Conservation (phyloP, 2,797 vertebrate species). For the Sebastes flavidus region DNA sequence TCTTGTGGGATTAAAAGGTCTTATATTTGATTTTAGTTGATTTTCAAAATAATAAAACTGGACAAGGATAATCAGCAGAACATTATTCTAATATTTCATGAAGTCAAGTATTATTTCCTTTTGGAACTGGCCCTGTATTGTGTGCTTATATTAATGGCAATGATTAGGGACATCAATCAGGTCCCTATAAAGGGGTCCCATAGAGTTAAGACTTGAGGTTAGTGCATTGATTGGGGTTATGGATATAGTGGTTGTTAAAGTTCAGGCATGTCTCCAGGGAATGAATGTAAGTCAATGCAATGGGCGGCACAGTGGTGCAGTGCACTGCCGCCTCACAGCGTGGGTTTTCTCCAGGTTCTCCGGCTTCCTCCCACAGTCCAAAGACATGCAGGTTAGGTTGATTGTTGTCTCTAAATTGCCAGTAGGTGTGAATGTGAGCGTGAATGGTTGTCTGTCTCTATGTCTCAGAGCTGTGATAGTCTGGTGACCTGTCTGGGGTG, state of each 20-base stretch:
- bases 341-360: too few relatives aligned
- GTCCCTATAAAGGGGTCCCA: background rate
- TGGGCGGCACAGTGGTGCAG: too few relatives aligned
- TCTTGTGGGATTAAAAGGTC: background rate
- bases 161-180: background rate
- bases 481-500: rapidly evolving
- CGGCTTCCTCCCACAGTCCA: rapidly evolving
- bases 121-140: background rate
- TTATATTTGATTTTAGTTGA: background rate
- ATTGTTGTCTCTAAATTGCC: too few relatives aligned
- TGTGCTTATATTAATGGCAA: background rate
- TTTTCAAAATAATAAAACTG: background rate
- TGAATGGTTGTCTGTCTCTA: too few relatives aligned
- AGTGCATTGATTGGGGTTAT: background rate
- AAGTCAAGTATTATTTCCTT: background rate
- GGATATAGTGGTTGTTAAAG: background rate
- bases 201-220: background rate
- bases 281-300: too few relatives aligned
- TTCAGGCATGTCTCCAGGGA: background rate
- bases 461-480: rapidly evolving
- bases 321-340: too few relatives aligned
- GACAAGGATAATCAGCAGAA: too few relatives aligned
- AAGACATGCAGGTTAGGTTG: too few relatives aligned
- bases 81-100: background rate
- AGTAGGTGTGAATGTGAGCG: rapidly evolving